Conservation (phyloP, 2,797 vertebrate species). For the Morelia viridis region DNA sequence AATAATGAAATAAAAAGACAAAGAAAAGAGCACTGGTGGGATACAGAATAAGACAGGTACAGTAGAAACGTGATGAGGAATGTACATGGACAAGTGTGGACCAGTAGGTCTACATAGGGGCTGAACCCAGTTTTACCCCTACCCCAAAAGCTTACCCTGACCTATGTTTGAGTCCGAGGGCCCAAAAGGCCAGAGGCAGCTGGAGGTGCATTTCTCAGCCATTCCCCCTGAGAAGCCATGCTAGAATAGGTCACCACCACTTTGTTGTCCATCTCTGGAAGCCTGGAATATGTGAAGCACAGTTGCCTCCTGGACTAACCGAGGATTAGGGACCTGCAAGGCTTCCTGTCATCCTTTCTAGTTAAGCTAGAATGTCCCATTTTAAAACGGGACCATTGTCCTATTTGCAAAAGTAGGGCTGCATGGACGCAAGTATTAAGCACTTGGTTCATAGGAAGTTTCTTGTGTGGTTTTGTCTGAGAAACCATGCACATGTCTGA, state of each 20-base stretch:
- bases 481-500: too few species aligned
- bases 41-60: background rate
- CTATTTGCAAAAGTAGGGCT: background rate
- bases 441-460: too few species aligned
- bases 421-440: background rate
- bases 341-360: background rate
- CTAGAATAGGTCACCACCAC: background rate
- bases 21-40: background rate
- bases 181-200: background rate
- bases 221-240: constrained; percentile 34
- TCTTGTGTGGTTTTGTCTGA: too few species aligned
- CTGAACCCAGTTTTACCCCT: background rate
- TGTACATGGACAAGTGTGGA: background rate
- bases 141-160: background rate
- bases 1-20: background rate
- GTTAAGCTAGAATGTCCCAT: background rate
- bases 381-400: background rate
- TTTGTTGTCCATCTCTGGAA: background rate
- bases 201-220: background rate
- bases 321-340: background rate
- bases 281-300: background rate
- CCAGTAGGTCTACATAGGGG: background rate
- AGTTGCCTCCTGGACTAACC: background rate
- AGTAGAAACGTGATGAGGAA: background rate
- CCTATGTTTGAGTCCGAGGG: background rate